phyloP scores from a whole-genome alignment of 2,888 invertebrate genomes.

The Sarcophaga variegata region DNA sequence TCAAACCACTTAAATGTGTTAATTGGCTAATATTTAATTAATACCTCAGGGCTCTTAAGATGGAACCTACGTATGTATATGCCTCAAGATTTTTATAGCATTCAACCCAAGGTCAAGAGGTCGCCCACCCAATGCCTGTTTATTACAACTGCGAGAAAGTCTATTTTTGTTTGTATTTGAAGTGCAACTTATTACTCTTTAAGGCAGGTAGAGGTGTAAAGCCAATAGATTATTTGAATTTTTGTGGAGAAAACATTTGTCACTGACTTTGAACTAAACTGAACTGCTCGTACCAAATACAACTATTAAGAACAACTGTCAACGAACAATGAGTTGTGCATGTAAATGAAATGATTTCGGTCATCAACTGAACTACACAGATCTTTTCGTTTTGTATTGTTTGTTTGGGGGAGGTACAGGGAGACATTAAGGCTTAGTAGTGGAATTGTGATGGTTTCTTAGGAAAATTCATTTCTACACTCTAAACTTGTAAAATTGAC shows the following conservation, averaged over 20 bases:
- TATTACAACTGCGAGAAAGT: too few species aligned
- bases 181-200: neutral
- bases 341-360: constrained; percentile 35
- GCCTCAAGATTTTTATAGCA: too few species aligned
- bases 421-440: constrained; percentile 8
- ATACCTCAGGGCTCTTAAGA: too few species aligned
- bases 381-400: neutral
- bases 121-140: too few species aligned
- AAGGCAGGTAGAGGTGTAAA: neutral
- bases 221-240: neutral
- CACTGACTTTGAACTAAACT: constrained; percentile 78
- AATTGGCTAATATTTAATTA: too few species aligned
- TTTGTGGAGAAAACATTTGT: constrained; percentile 73
- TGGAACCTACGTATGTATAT: too few species aligned
- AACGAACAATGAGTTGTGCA: constrained; percentile 36
- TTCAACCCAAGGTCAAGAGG: too few species aligned
- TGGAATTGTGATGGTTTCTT: neutral
- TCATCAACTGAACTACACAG: constrained; percentile 4
- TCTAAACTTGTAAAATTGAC: constrained; percentile 71
- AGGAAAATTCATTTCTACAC: constrained; percentile 6
- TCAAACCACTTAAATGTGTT: too few species aligned
- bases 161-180: neutral
- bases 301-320: constrained; percentile 59
- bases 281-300: constrained; percentile 42
- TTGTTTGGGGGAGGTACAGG: constrained; percentile 1